phyloP scores from a whole-genome alignment of 2,797 vertebrate species.

The Pitangus sulphuratus region DNA sequence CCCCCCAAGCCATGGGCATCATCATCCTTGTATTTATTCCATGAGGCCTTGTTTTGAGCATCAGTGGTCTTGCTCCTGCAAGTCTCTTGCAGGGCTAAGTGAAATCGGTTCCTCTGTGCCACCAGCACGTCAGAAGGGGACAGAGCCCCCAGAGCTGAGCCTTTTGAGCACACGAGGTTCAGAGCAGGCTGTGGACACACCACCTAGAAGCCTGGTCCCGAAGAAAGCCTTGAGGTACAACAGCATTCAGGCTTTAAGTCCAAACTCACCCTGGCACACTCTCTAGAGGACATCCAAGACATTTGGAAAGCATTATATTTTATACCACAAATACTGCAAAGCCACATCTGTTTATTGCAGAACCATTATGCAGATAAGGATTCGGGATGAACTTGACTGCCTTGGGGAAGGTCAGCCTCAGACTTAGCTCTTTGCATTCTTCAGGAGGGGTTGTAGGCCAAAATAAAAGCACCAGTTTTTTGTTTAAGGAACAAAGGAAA shows the following conservation, averaged over 20 bases:
- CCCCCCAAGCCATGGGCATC: neutral
- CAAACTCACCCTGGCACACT: neutral
- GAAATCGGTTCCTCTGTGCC: neutral
- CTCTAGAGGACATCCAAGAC: neutral
- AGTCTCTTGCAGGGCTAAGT: neutral
- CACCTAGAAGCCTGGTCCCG: neutral
- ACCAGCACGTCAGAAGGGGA: neutral
- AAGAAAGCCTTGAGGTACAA: neutral
- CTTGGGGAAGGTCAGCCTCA: neutral
- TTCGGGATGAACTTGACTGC: slow-evolving; percentile 20
- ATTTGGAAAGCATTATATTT: neutral
- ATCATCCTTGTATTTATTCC: neutral
- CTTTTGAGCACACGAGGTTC: neutral
- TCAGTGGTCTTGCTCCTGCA: neutral
- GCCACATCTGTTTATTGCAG: slow-evolving; percentile 32
- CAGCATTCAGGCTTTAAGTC: neutral
- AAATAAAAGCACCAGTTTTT: neutral
- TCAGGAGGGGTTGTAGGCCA: neutral
- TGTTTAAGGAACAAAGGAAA: slow-evolving; percentile 16
- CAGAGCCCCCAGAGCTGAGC: neutral
- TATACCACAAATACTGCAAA: slow-evolving; percentile 6
- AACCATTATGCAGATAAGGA: slow-evolving; percentile 34
- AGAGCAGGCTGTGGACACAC: neutral
- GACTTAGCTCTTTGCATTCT: neutral
- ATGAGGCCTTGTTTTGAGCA: neutral